Evolutionary conservation across 2,113 vertebrate genomes (phyloP).

Genomic region (Triplophysa tibetana): DNA sequence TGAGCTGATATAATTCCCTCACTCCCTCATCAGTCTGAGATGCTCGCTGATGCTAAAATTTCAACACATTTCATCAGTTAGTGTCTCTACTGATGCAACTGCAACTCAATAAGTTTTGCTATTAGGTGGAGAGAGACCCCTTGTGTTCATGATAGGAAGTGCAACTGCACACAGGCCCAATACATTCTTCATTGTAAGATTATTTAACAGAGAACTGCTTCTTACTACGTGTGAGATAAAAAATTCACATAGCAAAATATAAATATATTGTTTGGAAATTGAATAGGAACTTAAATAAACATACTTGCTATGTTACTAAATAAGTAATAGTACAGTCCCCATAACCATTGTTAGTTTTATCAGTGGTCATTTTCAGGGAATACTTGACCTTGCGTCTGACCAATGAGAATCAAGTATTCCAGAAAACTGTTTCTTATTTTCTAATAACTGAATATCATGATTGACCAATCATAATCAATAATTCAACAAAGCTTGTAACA

Average conservation of each 20-base stretch:
- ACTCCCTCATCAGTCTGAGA: slow-evolving; percentile 49
- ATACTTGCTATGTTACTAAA: not conserved
- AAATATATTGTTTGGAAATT: too few species aligned
- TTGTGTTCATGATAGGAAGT: slow-evolving; percentile 45
- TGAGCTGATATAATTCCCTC: slow-evolving; percentile 44
- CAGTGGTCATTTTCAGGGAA: too few species aligned
- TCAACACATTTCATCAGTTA: slow-evolving; percentile 66
- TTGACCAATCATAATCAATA: too few species aligned
- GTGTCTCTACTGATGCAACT: slow-evolving; percentile 63
- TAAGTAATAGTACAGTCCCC: too few species aligned
- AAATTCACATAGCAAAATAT: not conserved
- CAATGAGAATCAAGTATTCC: too few species aligned
- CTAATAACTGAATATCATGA: too few species aligned
- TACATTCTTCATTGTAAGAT: not conserved
- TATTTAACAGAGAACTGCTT: not conserved
- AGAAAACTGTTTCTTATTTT: too few species aligned
- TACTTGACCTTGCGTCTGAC: too few species aligned
- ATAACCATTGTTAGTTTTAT: too few species aligned
- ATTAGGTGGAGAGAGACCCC: slow-evolving; percentile 49
- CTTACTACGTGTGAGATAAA: not conserved
- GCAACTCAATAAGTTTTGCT: slow-evolving; percentile 28
- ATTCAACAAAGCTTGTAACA: not conserved
- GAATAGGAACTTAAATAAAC: not conserved
- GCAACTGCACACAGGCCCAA: not conserved
- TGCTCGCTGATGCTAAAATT: slow-evolving; percentile 47